Base-by-base conservation (phyloP, 2,888 invertebrate species). In the Crepidodera aurea region DNA sequence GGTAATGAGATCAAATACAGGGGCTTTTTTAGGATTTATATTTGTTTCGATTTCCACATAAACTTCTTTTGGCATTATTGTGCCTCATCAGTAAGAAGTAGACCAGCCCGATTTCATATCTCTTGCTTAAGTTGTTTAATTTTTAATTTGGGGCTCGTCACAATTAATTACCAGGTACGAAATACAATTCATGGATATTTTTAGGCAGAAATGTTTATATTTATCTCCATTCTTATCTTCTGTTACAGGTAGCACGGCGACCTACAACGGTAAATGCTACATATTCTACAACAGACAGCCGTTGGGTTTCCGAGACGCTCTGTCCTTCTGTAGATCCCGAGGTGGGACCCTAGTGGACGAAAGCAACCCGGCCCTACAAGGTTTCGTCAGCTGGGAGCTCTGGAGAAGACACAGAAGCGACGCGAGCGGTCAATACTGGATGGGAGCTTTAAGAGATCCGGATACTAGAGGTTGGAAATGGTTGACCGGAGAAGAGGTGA, bases 241-340 rank as follows among this genome's bases (percentile, higher is more conserved):
- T 1, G 10, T 60, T 60, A 10, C 29, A 66, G 66, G 96, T 16
- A 93, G 93, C 60, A 90, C 94, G 0, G 94, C 95, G 0, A 95
- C 95, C 0, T 96, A 96, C 83, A 95, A 96, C 74, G 95, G 96
- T 64, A 96, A 95, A 82, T 96, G 96, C 78, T 96, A 96, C 81
- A 93, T 94, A 64, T 96, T 96, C 84, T 94, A 96, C 82, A 93
- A 93, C 77, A 84, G 92, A 8, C 93, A 94, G 76, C 94, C 93
- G 0, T 80, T 90, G 66, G 87, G 86, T 71, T 93, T 95, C 81
- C 84, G 90, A 46, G 93, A 94, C 51, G 90, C 95, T 0, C 81
- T 93, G 6, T 84, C 87, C 0, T 93, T 92, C 81, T 96, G 96
- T 76, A 87, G 90, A 34, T 84, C 88, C 0, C 85, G 94, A 10